Conservation (phyloP, 2,797 vertebrate species). For the Cyprinodon diabolis region DNA sequence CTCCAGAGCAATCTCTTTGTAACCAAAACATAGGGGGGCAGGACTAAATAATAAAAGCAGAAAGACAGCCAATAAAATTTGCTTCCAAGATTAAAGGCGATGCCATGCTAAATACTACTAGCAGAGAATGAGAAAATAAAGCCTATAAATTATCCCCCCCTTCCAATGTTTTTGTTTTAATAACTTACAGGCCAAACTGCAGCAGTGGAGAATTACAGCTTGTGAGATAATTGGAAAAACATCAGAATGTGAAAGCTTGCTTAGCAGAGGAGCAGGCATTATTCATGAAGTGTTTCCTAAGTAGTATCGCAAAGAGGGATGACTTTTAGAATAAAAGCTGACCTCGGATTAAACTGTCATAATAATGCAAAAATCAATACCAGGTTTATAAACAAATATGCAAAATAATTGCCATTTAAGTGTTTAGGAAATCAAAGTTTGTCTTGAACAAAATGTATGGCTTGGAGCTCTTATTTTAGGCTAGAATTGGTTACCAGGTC, state of each 20-base stretch:
- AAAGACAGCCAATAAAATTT: slow-evolving; percentile 42
- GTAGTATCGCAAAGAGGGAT: slow-evolving; percentile 41
- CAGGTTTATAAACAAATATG: not conserved
- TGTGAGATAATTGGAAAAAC: slow-evolving; percentile 72
- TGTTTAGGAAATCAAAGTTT: not conserved
- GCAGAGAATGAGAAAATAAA: slow-evolving; percentile 65
- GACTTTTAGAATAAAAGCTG: slow-evolving; percentile 45
- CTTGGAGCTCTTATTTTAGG: not conserved
- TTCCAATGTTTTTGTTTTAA: slow-evolving; percentile 46
- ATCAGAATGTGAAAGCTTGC: slow-evolving; percentile 44
- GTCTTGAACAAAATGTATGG: not conserved
- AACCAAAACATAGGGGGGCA: slow-evolving; percentile 8
- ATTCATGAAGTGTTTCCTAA: slow-evolving; percentile 45
- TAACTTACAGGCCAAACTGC: slow-evolving; percentile 63
- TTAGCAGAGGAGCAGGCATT: slow-evolving; percentile 39
- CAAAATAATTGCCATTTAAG: not conserved
- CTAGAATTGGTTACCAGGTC: not conserved
- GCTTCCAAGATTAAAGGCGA: slow-evolving; percentile 58
- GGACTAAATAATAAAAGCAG: slow-evolving; percentile 16
- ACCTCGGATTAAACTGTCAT: slow-evolving; percentile 42
- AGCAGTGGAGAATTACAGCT: slow-evolving; percentile 65
- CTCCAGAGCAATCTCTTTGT: slow-evolving; percentile 14
- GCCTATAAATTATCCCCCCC: slow-evolving; percentile 37
- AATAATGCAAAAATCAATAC: slow-evolving; percentile 37
- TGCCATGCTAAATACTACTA: slow-evolving; percentile 65